Percentiles rank a stretch among this genome's conserved stretches.
Conservation (phyloP, 2,797 vertebrate species). For the Ctenopoma multispine region DNA sequence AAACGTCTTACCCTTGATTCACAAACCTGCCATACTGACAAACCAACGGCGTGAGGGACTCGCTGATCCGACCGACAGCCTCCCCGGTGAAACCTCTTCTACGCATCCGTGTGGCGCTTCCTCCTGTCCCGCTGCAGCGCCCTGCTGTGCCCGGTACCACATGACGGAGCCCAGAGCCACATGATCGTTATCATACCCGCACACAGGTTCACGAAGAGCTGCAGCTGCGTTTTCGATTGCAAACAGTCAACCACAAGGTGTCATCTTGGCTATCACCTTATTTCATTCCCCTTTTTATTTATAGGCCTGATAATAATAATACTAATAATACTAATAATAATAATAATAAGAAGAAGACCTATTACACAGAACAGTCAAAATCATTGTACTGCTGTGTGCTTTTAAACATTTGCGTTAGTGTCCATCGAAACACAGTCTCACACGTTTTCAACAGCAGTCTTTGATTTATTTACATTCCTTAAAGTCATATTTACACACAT, state of each 20-base stretch:
- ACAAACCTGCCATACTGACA: conserved; percentile 66
- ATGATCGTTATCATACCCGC: conserved; percentile 6
- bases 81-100: conserved; percentile 32
- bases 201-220: conserved; percentile 33
- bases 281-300: not conserved
- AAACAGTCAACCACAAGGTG: conserved; percentile 7
- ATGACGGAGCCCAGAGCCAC: conserved; percentile 30
- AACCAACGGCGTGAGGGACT: not conserved
- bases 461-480: conserved; percentile 49
- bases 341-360: not conserved
- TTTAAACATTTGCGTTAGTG: conserved; percentile 8
- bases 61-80: conserved; percentile 1
- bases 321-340: not conserved
- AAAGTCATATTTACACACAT: conserved; percentile 44
- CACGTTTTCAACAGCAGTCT: conserved; percentile 18
- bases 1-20: conserved; percentile 34
- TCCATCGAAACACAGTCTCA: not conserved
- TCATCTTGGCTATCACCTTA: not conserved
- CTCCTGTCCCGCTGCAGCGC: conserved; percentile 4
- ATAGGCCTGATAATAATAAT: not conserved
- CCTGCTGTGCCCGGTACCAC: conserved; percentile 9
- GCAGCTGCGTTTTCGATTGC: conserved; percentile 7
- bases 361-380: conserved; percentile 5
- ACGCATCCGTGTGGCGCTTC: conserved; percentile 15
- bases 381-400: too few relatives aligned